Conservation (phyloP, 2,888 invertebrate genomes). For the Thymelicus acteon region DNA sequence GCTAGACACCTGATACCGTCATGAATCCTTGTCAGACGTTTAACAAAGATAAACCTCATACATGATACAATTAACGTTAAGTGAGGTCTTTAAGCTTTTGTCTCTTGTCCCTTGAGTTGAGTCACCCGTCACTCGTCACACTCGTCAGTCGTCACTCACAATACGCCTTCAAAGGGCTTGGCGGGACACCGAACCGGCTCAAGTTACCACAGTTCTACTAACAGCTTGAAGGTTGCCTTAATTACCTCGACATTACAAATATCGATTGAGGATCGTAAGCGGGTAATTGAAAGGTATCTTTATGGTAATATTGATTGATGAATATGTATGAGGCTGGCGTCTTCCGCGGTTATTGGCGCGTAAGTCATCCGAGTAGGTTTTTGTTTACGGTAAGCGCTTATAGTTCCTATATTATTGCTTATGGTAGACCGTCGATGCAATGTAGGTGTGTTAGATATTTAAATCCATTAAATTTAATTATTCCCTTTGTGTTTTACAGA, state of each 20-base stretch:
- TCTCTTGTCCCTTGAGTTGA: conserved; percentile 9
- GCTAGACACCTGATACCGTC: not conserved
- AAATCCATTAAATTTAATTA: too few species aligned
- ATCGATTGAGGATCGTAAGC: conserved; percentile 14
- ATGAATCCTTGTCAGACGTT: not conserved
- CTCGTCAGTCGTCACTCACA: conserved; percentile 1
- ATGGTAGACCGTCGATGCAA: conserved; percentile 10
- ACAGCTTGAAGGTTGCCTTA: conserved; percentile 12
- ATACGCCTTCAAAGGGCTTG: conserved; percentile 22
- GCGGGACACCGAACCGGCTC: conserved; percentile 9
- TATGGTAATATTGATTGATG: conserved; percentile 31
- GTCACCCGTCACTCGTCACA: not conserved
- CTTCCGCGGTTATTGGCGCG: conserved; percentile 27
- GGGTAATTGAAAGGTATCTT: conserved; percentile 24
- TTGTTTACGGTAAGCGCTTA: conserved; percentile 11
- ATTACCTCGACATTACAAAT: conserved; percentile 11
- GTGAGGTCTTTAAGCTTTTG: conserved; percentile 22
- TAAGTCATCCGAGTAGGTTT: conserved; percentile 23
- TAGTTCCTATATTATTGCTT: conserved; percentile 18
- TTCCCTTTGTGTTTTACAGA: too few species aligned
- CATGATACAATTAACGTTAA: conserved; percentile 4
- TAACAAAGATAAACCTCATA: not conserved
- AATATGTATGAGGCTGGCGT: conserved; percentile 29
- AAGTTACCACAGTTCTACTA: conserved; percentile 29
- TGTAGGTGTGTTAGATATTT: not conserved